Conservation (phyloP, 1,140 invertebrate species). For the Meloidogyne exigua region DNA sequence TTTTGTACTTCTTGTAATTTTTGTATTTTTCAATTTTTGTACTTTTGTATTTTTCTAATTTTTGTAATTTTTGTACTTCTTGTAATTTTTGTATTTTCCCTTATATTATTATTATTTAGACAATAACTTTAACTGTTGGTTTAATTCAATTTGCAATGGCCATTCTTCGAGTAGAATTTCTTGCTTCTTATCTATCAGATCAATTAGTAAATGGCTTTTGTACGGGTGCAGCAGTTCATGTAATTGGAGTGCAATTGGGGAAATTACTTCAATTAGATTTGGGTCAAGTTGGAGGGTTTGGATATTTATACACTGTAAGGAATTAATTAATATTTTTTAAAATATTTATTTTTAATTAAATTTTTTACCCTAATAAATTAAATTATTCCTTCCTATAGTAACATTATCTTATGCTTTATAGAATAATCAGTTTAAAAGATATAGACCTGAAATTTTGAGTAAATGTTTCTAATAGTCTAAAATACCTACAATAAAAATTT, state of each 20-base stretch:
- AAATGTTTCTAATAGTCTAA: no score
- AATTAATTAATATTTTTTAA: neutral
- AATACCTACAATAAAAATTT: no score
- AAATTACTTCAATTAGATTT: constrained; percentile 42
- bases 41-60: constrained; percentile 54
- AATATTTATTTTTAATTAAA: neutral
- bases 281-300: constrained; percentile 21
- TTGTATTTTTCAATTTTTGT: constrained; percentile 55
- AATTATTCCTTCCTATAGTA: no score
- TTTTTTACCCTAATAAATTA: neutral
- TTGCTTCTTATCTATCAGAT: constrained; percentile 51
- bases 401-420: no score
- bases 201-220: constrained; percentile 55
- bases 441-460: no score
- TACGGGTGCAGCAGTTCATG: constrained; percentile 42
- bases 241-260: constrained; percentile 46
- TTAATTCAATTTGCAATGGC: constrained; percentile 45
- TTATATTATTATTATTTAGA: neutral
- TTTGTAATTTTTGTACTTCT: constrained; percentile 34
- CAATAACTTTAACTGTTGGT: constrained; percentile 39
- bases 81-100: neutral
- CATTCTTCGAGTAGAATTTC: constrained; percentile 41
- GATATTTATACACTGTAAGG: constrained; percentile 45
- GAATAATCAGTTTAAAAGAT: no score
- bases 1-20: constrained; percentile 28